Evolutionary conservation across 2,797 vertebrate genomes (phyloP).

Genomic region (Macropodus opercularis): DNA sequence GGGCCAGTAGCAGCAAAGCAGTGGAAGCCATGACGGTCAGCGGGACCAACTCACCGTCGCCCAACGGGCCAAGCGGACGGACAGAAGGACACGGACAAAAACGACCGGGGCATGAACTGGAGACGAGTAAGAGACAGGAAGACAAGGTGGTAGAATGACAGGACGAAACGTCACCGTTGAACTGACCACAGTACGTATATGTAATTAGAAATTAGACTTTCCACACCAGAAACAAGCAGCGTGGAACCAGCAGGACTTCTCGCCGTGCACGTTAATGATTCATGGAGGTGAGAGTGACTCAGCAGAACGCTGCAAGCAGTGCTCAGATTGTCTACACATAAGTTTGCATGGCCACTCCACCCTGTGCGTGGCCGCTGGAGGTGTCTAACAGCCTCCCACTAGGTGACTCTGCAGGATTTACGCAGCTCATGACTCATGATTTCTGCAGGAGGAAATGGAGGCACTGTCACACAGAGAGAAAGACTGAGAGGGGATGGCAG

Average conservation of each 20-base stretch:
- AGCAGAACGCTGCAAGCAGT: slow-evolving; percentile 46
- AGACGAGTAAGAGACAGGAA: slow-evolving; percentile 17
- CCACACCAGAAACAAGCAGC: not conserved
- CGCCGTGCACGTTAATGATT: slow-evolving; percentile 49
- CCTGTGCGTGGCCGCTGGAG: not conserved
- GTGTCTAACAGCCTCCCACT: slow-evolving; percentile 8
- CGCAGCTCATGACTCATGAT: slow-evolving; percentile 10
- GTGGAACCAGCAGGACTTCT: slow-evolving; percentile 5
- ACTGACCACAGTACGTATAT: not conserved
- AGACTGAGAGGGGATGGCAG: not conserved
- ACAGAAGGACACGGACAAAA: slow-evolving; percentile 12
- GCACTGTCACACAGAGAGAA: not conserved
- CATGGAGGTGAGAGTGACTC: slow-evolving; percentile 59
- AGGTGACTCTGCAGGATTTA: slow-evolving; percentile 28
- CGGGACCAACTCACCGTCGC: slow-evolving; percentile 11
- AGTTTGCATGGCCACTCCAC: not conserved
- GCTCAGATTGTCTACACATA: not conserved
- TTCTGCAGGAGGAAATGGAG: slow-evolving; percentile 19
- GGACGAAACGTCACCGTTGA: not conserved
- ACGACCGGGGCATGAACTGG: slow-evolving; percentile 39
- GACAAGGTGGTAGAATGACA: not conserved
- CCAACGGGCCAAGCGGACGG: slow-evolving; percentile 1
- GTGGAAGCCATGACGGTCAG: slow-evolving; percentile 63
- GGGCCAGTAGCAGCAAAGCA: slow-evolving; percentile 63
- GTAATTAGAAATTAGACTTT: slow-evolving; percentile 1